phyloP scores from a whole-genome alignment of 2,797 vertebrate species.

The Labroides dimidiatus region DNA sequence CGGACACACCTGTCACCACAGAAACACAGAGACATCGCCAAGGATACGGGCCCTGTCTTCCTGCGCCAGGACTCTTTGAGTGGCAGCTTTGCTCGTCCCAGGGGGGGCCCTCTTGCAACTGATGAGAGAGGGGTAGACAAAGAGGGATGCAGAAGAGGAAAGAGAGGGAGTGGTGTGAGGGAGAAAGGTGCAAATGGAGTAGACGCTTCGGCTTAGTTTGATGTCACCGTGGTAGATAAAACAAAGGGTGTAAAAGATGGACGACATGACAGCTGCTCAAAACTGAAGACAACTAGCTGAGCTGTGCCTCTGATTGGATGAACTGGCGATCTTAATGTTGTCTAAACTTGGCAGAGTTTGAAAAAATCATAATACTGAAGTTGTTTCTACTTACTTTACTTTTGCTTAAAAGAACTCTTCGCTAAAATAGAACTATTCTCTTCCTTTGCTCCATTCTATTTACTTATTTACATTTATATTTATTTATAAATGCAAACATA shows the following conservation, averaged over 20 bases:
- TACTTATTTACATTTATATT: too few species aligned
- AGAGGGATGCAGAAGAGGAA: constrained; percentile 65
- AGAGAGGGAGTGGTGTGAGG: constrained; percentile 45
- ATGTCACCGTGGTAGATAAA: constrained; percentile 10
- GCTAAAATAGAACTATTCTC: too few species aligned
- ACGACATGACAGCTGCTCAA: too few species aligned
- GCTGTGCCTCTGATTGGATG: too few species aligned
- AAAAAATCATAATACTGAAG: too few species aligned
- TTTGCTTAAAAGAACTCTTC: too few species aligned
- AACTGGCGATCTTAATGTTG: too few species aligned
- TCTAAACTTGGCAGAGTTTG: too few species aligned
- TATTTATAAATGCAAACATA: too few species aligned
- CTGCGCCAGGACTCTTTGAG: constrained; percentile 66
- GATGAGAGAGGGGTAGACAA: constrained; percentile 75
- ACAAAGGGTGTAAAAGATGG: not conserved
- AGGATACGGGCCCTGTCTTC: constrained; percentile 70
- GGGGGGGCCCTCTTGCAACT: constrained; percentile 65
- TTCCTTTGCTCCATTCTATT: too few species aligned
- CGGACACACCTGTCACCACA: constrained; percentile 80
- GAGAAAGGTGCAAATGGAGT: constrained; percentile 38
- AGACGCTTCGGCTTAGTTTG: constrained; percentile 33
- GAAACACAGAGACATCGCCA: constrained; percentile 73
- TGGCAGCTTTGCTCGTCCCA: constrained; percentile 64
- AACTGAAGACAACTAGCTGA: too few species aligned
- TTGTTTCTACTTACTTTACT: too few species aligned